Base-by-base conservation (phyloP, 2,113 vertebrate genomes). In the Shinisaurus crocodilurus region DNA sequence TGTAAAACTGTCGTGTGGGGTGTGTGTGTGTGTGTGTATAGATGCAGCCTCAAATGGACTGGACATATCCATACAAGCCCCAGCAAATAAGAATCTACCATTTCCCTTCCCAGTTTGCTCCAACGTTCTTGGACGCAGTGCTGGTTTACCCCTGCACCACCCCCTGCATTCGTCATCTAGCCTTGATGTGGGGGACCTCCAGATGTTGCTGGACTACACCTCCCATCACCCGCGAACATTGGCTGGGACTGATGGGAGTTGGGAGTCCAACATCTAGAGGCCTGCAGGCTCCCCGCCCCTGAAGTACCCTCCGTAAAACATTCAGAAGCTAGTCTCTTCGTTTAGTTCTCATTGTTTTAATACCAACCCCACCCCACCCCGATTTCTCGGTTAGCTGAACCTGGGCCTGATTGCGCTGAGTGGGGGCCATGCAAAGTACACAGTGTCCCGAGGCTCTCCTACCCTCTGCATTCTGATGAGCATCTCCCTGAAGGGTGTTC, bases 391-490 rank as follows among this genome's bases (percentile, higher is more conserved):
- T 16, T 88, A 37, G 25, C 89, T 48, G 85, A 86, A n/a, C 1
- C 9, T 82, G 13, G 6, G 57, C 81, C 16, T 16, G 87, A 65
- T 16, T 70, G 40, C 84, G 76, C 48, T 16, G 76, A 54, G 34
- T 23, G 75, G 50, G 80, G 83, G 13, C n/a, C 87, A 18, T 50
- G 2, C 40, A 34, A 34, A 77, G 29, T 79, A 3, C 25, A 29
- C 40, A 60, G 10, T 0, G 0, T 29, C 83, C 75, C 13, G 74
- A 82, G 74, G 82, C 9, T 74, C 20, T 15, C 87, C 57, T 37
- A 2, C 27, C 72, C 23, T 0, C 69, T 0, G 0, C 37, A 70
- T 1, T 27, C 25, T 48, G 25, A 0, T 4, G 4, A n/a, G 81
- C 29, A 12, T 0, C 1, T 88, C 34, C 12, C 34, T 2, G 40